Percentiles rank a stretch among this genome's conserved stretches.
Conservation (phyloP, 2,888 invertebrate genomes). For the Xylocampa areola region DNA sequence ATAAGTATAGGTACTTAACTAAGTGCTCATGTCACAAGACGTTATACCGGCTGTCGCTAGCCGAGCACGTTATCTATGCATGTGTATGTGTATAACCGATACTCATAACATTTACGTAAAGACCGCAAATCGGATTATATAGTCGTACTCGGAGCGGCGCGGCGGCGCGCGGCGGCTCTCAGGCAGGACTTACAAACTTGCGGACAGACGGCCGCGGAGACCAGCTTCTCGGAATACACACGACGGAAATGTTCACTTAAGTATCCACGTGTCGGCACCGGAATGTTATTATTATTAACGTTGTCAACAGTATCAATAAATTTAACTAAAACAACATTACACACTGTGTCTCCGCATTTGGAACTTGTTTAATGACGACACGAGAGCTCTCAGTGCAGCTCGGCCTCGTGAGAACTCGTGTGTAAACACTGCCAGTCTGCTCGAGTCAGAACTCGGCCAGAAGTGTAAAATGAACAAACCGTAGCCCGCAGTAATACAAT, state of each 20-base stretch:
- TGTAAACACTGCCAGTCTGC: background rate
- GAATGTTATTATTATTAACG: no score
- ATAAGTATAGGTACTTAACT: slow-evolving; percentile 6
- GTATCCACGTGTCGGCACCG: no score
- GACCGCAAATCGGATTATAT: background rate
- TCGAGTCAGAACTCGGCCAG: background rate
- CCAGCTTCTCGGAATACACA: no score
- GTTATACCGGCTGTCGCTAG: background rate
- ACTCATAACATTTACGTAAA: background rate
- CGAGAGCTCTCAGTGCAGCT: background rate
- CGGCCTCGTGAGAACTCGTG: background rate
- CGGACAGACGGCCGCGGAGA: background rate
- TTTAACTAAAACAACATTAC: no score
- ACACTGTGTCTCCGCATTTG: no score
- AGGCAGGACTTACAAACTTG: background rate
- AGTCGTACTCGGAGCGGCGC: background rate
- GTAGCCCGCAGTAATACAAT: slow-evolving; percentile 11
- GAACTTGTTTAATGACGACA: no score
- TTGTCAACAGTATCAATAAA: no score
- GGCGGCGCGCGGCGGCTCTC: no score
- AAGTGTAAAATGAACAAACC: background rate
- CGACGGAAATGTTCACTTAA: no score
- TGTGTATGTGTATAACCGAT: background rate
- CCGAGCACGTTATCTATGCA: background rate
- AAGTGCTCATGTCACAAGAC: background rate